These are phyloP conservation scores for Epinephelus awoara DNA, from an alignment of 2,797 vertebrate species.

Conservation along the genomic window DNA sequence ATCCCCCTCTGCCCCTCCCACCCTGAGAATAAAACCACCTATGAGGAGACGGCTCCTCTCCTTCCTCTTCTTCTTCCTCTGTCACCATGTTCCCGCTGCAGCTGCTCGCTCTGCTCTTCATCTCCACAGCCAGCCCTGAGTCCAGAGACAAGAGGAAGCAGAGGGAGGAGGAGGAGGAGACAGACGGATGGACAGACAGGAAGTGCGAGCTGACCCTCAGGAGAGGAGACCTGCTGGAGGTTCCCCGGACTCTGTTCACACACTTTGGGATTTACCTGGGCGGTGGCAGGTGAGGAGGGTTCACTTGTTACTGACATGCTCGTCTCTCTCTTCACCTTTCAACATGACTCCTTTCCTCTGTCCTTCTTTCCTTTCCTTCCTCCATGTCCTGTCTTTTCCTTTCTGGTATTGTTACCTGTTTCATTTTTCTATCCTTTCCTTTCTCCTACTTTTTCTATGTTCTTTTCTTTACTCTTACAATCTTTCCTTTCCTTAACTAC, in stretches of 20 bases:
- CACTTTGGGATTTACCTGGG: slow-evolving; percentile 96
- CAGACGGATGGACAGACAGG: neutral
- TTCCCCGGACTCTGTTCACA: slow-evolving; percentile 91
- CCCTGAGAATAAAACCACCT: too few species aligned
- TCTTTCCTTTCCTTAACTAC: neutral
- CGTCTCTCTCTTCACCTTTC: neutral
- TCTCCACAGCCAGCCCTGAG: slow-evolving; percentile 27
- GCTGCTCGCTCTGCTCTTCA: slow-evolving; percentile 74
- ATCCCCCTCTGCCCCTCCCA: slow-evolving; percentile 20
- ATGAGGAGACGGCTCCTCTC: too few species aligned
- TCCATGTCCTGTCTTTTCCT: too few species aligned
- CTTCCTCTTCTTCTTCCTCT: neutral
- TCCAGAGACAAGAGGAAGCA: neutral
- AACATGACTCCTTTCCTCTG: too few species aligned
- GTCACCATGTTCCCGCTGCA: slow-evolving; percentile 76
- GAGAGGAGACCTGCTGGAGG: slow-evolving; percentile 93
- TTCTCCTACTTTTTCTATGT: too few species aligned
- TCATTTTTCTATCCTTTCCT: too few species aligned
- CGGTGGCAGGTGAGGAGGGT: slow-evolving; percentile 76
- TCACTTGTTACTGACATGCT: too few species aligned
- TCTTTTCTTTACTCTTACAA: too few species aligned
- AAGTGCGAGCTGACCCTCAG: slow-evolving; percentile 80
- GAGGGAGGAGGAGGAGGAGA: neutral
- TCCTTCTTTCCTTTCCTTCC: too few species aligned
- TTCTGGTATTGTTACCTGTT: too few species aligned